phyloP scores from a whole-genome alignment of 2,888 invertebrate species.

The Polymixis flavicincta region DNA sequence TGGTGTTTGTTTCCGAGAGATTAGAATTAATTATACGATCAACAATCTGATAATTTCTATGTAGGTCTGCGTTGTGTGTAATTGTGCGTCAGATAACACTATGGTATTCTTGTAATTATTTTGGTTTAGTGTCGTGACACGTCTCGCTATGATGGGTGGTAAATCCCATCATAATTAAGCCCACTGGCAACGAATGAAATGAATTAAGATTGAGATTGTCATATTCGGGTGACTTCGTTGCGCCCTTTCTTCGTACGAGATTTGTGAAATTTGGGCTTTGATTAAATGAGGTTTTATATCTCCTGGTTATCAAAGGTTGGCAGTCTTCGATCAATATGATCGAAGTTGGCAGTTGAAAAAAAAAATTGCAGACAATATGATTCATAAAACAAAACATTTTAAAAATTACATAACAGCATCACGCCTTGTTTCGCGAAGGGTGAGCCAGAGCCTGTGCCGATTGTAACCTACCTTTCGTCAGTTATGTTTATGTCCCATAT shows the following conservation, averaged over 20 bases:
- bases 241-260: constrained; percentile 1
- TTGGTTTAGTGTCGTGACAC: constrained; percentile 11
- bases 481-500: too few species aligned
- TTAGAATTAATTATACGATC: constrained; percentile 59
- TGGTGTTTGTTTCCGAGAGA: constrained; percentile 56
- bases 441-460: too few species aligned
- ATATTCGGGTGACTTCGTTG: background rate
- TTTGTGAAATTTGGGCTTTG: background rate
- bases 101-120: constrained; percentile 34
- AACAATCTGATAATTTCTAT: constrained; percentile 56
- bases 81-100: constrained; percentile 24
- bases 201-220: background rate
- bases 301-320: background rate
- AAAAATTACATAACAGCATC: too few species aligned
- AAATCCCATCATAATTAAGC: constrained; percentile 8
- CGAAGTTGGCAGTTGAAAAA: too few species aligned
- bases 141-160: background rate
- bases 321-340: too few species aligned
- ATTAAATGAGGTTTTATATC: background rate
- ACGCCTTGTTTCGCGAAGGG: too few species aligned
- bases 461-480: too few species aligned
- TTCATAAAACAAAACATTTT: too few species aligned
- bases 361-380: too few species aligned
- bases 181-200: background rate
- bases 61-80: constrained; percentile 23